Evolutionary conservation across 2,113 vertebrate species (phyloP).

Genomic region (Brachyhypopomus gauderio): DNA sequence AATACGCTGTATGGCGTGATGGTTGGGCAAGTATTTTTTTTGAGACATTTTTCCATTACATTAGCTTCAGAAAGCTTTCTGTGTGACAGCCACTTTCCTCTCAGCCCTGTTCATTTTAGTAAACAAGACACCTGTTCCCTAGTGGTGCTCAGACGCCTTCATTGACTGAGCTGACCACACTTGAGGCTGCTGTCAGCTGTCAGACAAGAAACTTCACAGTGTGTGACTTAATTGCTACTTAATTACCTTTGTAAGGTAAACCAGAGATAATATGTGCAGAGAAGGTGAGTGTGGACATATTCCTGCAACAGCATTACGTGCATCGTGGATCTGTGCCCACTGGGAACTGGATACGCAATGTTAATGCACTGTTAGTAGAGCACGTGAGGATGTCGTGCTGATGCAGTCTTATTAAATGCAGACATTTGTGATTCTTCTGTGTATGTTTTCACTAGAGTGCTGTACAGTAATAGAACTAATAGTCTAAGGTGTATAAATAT

Average conservation of each 20-base stretch:
- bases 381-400: no score
- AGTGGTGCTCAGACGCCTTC: not conserved
- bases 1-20: not conserved
- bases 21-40: not conserved
- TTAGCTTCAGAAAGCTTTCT: not conserved
- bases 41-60: not conserved
- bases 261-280: conserved; percentile 10
- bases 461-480: no score
- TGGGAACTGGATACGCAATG: not conserved
- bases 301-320: not conserved
- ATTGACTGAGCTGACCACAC: not conserved
- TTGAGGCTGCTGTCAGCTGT: not conserved
- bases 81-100: not conserved
- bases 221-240: conserved; percentile 1
- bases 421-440: no score
- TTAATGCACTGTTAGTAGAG: no score
- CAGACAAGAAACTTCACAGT: not conserved
- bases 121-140: not conserved
- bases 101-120: not conserved
- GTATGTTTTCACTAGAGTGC: no score
- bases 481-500: no score
- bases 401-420: no score
- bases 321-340: not conserved
- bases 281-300: not conserved
- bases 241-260: conserved; percentile 18